Evolutionary conservation across 2,113 vertebrate species (phyloP).

Genomic region (Neopipo cinnamomea): DNA sequence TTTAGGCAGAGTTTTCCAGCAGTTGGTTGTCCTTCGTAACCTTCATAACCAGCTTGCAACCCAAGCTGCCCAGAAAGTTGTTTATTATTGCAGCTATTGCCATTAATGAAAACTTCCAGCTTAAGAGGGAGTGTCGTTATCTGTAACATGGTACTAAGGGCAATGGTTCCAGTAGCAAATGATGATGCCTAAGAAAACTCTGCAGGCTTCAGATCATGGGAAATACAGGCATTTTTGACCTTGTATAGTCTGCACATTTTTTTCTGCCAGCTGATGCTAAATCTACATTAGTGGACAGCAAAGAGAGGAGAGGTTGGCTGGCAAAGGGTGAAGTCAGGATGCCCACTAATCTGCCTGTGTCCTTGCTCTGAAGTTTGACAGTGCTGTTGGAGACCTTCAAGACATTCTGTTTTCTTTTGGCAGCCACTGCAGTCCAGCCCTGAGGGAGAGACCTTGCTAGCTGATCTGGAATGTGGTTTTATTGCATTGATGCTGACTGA

Average conservation of each 20-base stretch:
- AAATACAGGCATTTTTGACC: not conserved
- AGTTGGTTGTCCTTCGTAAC: not conserved
- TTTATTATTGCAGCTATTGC: not conserved
- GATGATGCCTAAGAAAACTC: not conserved
- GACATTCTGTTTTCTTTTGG: constrained; percentile 1
- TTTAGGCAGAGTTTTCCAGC: not conserved
- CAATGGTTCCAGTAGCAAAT: not conserved
- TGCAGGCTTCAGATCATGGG: not conserved
- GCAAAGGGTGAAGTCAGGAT: not conserved
- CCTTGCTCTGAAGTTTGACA: not conserved
- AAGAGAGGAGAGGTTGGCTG: not conserved
- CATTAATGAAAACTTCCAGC: not conserved
- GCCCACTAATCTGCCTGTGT: not conserved
- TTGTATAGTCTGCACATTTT: not conserved
- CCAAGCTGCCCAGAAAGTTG: not conserved
- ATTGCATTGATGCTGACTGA: constrained; percentile 9
- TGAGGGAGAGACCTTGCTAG: not conserved
- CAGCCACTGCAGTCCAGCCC: not conserved
- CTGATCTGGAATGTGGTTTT: constrained; percentile 1
- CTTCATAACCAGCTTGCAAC: no score
- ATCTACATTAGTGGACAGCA: not conserved
- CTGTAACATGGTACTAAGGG: not conserved
- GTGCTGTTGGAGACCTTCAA: not conserved
- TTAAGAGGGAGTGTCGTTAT: not conserved
- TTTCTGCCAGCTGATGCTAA: not conserved